A percentile compares a stretch with the other conserved stretches of the same genome.
Conservation (phyloP, 2,888 invertebrate genomes). For the Holacanthella duospinosa region DNA sequence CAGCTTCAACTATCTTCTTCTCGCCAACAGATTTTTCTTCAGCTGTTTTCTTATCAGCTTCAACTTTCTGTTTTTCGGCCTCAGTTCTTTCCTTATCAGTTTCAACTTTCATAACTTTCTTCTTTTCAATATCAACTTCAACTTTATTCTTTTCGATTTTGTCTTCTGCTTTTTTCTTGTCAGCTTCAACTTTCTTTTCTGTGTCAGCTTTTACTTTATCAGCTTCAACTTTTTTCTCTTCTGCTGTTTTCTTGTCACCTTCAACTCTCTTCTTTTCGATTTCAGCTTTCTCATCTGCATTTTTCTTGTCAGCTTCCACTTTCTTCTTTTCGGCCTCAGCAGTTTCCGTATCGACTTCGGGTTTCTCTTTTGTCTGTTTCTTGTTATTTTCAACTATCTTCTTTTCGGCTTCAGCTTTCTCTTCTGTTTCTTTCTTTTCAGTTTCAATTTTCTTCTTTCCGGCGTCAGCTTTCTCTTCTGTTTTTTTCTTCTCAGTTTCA, state of each 20-base stretch:
- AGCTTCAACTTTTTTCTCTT: neutral
- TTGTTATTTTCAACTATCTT: neutral
- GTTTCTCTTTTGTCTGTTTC: neutral
- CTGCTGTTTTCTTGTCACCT: neutral
- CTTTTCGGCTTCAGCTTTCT: constrained; percentile 8
- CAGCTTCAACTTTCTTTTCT: neutral
- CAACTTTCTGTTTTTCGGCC: neutral
- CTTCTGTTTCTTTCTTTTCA: neutral
- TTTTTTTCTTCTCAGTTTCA: neutral
- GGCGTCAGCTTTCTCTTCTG: neutral
- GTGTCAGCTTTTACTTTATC: neutral
- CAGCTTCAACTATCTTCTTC: constrained; percentile 5
- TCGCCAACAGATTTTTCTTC: neutral
- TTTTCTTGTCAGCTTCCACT: neutral
- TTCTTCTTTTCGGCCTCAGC: constrained; percentile 9
- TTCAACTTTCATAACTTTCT: neutral
- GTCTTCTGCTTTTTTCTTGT: neutral
- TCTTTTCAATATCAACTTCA: neutral
- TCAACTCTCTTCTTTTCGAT: neutral
- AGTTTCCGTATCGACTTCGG: constrained; percentile 6
- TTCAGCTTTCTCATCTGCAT: neutral
- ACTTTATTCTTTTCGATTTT: neutral
- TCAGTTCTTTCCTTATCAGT: neutral
- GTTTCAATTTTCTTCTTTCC: constrained; percentile 8
- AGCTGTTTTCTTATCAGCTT: neutral